phyloP scores from a whole-genome alignment of 2,113 vertebrate species.

The Bucco capensis region DNA sequence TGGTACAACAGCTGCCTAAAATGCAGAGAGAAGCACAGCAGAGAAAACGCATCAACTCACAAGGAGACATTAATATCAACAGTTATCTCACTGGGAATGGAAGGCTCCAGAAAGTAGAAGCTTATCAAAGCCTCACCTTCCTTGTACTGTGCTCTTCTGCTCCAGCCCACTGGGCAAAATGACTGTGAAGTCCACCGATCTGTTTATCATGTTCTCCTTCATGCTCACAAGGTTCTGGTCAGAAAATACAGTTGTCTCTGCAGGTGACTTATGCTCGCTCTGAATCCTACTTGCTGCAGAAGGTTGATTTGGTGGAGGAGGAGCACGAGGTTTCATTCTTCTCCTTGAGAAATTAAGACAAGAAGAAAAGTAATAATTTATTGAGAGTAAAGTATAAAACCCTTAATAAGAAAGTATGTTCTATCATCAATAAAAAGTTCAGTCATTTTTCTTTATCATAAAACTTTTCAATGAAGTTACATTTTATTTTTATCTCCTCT shows the following conservation, averaged over 20 bases:
- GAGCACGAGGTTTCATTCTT: slow-evolving; percentile 87
- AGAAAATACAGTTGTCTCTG: slow-evolving; percentile 61
- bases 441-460: background rate
- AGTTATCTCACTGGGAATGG: background rate
- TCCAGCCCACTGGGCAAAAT: slow-evolving; percentile 79
- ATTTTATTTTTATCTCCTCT: slow-evolving; percentile 11
- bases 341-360: slow-evolving; percentile 66
- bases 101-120: background rate
- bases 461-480: background rate
- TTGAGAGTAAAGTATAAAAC: background rate
- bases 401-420: rapidly evolving
- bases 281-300: slow-evolving; percentile 67
- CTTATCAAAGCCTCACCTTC: slow-evolving; percentile 76
- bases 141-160: slow-evolving; percentile 75
- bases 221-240: slow-evolving; percentile 66
- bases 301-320: slow-evolving; percentile 79
- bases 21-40: background rate
- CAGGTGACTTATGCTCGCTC: slow-evolving; percentile 44
- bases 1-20: background rate
- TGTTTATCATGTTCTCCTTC: slow-evolving; percentile 79
- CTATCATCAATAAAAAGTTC: background rate
- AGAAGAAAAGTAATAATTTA: background rate
- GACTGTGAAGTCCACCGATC: slow-evolving; percentile 75
- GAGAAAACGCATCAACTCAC: background rate
- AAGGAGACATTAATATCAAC: background rate